Evolutionary conservation across 2,113 vertebrate genomes (phyloP).

Genomic region (Gallinago undulata): DNA sequence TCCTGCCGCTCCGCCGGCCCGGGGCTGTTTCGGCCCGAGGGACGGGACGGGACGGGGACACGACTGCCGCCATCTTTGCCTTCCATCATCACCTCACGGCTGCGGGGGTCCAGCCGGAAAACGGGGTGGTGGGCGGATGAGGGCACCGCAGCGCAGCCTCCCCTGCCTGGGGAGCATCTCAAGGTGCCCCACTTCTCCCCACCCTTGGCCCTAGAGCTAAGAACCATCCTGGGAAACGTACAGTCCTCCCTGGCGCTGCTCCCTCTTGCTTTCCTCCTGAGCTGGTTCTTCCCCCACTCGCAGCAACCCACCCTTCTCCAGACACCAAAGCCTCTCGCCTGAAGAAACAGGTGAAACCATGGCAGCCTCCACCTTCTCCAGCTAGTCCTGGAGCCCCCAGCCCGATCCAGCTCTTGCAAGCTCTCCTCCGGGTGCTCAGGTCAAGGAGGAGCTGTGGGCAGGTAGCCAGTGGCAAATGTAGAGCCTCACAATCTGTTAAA

Average conservation of each 20-base stretch:
- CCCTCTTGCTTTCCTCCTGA: background rate
- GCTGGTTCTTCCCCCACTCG: background rate
- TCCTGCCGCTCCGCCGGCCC: background rate
- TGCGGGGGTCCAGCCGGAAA: rapidly evolving
- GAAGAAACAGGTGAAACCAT: background rate
- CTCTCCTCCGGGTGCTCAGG: background rate
- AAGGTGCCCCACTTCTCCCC: background rate
- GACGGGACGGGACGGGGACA: rapidly evolving
- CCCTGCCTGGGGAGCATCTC: background rate
- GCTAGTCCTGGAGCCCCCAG: background rate
- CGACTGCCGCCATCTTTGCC: background rate
- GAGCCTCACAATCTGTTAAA: background rate
- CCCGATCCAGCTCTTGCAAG: background rate
- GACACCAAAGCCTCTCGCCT: background rate
- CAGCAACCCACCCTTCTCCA: background rate
- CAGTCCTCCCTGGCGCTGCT: rapidly evolving
- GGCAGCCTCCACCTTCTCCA: background rate
- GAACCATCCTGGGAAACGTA: background rate
- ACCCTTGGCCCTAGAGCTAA: background rate
- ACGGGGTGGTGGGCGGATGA: background rate
- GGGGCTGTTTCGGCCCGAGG: too few relatives aligned
- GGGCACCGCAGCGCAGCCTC: background rate
- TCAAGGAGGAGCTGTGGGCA: background rate
- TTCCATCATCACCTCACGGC: rapidly evolving
- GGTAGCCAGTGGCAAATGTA: background rate